Evolutionary conservation across 2,113 vertebrate genomes (phyloP).

Genomic region (Eretmochelys imbricata): DNA sequence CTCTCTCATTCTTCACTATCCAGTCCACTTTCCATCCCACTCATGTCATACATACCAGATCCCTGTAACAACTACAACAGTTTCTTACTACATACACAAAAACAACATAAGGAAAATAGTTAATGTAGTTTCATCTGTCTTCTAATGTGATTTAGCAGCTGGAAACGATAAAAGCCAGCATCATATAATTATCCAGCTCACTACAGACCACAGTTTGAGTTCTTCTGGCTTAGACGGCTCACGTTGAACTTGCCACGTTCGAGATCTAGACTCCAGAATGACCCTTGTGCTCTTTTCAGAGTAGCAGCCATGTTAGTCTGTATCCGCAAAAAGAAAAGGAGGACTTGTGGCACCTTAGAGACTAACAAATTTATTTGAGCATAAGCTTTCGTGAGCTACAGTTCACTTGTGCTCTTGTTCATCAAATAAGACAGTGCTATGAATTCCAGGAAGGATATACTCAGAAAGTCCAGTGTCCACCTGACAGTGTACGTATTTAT

Average conservation of each 20-base stretch:
- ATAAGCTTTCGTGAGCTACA: too few relatives aligned
- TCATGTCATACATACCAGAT: background rate
- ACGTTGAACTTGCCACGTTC: rapidly evolving
- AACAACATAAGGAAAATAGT: background rate
- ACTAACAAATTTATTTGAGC: too few relatives aligned
- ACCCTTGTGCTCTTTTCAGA: background rate
- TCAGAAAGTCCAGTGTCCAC: background rate
- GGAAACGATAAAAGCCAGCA: background rate
- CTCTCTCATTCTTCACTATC: background rate
- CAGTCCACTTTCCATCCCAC: background rate
- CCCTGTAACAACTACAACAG: background rate
- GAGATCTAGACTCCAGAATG: background rate
- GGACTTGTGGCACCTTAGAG: too few relatives aligned
- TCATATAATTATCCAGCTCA: background rate
- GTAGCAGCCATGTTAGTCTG: too few relatives aligned
- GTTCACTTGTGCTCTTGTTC: background rate
- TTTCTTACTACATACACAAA: background rate
- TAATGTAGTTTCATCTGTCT: background rate
- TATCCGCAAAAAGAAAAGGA: too few relatives aligned
- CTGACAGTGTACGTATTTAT: background rate
- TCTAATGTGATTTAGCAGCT: background rate
- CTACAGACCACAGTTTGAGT: background rate
- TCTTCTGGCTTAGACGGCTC: background rate
- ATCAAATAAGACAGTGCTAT: background rate
- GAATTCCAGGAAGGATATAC: background rate